A percentile compares a stretch with the other conserved stretches of the same genome.
phyloP scores from a whole-genome alignment of 2,797 vertebrate species.

The Cirrhinus molitorella region DNA sequence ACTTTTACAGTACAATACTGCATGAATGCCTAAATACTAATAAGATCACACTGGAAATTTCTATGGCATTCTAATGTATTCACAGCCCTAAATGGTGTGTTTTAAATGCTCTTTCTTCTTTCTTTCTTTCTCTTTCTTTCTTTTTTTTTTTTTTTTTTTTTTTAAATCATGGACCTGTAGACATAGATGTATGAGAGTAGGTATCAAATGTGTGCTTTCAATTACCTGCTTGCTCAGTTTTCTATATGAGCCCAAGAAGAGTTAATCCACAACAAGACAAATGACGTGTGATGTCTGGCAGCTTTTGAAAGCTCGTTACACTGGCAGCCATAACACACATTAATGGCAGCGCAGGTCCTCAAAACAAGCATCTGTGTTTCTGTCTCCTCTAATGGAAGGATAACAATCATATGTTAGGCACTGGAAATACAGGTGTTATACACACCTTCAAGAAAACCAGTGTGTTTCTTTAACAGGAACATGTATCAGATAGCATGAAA shows the following conservation, averaged over 20 bases:
- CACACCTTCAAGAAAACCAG: neutral
- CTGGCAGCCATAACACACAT: neutral
- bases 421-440: neutral
- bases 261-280: neutral
- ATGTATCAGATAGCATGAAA: neutral
- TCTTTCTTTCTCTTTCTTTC: no score
- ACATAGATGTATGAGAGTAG: neutral
- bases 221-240: neutral
- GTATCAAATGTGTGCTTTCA: neutral
- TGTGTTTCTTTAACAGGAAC: slow-evolving; percentile 2
- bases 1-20: no score
- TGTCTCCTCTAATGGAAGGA: neutral
- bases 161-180: neutral
- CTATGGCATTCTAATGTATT: no score
- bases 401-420: neutral
- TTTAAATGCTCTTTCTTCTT: no score
- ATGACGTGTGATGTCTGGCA: neutral
- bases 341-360: neutral
- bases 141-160: no score
- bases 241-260: neutral
- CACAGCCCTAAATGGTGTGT: no score
- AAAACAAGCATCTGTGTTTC: slow-evolving; percentile 1
- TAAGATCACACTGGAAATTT: neutral
- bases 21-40: neutral
- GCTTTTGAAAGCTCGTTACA: neutral